Evolutionary conservation across 2,888 invertebrate species (phyloP).

Genomic region (Druceiella hillmani): DNA sequence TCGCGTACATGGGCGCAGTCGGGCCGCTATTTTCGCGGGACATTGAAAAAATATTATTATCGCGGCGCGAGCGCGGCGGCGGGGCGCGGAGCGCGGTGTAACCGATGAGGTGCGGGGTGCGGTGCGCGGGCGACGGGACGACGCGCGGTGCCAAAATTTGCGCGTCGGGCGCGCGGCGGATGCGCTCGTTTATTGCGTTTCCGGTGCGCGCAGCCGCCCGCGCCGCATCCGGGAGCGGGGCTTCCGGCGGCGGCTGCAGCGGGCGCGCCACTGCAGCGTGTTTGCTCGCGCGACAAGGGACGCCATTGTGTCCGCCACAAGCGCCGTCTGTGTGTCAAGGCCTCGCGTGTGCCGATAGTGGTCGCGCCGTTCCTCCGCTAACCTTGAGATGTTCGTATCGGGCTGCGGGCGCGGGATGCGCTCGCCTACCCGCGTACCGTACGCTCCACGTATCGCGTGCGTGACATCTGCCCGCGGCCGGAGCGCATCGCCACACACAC

Average conservation of each 20-base stretch:
- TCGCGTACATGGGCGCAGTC: slow-evolving; percentile 56
- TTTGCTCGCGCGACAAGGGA: slow-evolving; percentile 34
- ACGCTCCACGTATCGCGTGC: too few relatives aligned
- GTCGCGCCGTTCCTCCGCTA: too few relatives aligned
- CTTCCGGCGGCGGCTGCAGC: slow-evolving; percentile 36
- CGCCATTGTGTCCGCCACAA: slow-evolving; percentile 46
- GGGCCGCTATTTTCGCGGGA: slow-evolving; percentile 51
- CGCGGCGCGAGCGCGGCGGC: slow-evolving; percentile 14
- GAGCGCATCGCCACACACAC: too few relatives aligned
- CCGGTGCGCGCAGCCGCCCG: slow-evolving; percentile 33
- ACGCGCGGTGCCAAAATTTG: slow-evolving; percentile 53
- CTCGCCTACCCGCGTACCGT: too few relatives aligned
- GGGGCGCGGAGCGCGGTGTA: slow-evolving; percentile 33
- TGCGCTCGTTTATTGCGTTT: slow-evolving; percentile 52
- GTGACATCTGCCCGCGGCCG: too few relatives aligned
- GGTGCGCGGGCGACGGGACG: slow-evolving; percentile 46
- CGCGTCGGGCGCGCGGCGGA: slow-evolving; percentile 52
- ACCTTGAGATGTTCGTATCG: too few relatives aligned
- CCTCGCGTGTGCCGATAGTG: slow-evolving; percentile 30
- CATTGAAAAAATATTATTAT: slow-evolving; percentile 15
- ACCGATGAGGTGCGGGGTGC: slow-evolving; percentile 37
- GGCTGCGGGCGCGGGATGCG: too few relatives aligned
- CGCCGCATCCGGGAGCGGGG: slow-evolving; percentile 52
- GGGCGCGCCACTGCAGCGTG: background rate
- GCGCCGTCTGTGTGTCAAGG: slow-evolving; percentile 51